phyloP scores from a whole-genome alignment of 2,797 vertebrate genomes.

The Martes flavigula region DNA sequence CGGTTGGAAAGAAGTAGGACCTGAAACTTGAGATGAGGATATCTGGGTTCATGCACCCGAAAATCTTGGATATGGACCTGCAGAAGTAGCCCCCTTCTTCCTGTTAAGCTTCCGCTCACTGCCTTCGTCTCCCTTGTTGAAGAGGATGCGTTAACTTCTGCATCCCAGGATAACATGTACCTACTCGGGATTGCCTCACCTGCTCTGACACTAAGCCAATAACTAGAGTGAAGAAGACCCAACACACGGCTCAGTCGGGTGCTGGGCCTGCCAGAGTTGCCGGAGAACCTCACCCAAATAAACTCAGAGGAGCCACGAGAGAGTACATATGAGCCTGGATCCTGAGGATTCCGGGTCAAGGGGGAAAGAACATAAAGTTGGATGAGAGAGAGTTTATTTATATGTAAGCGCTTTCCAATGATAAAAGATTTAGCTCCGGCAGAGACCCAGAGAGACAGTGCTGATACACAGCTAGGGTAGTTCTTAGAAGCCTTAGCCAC shows the following conservation, averaged over 20 bases:
- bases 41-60: neutral
- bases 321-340: neutral
- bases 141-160: neutral
- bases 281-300: neutral
- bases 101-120: neutral
- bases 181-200: neutral
- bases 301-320: neutral
- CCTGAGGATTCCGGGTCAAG: neutral
- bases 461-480: neutral
- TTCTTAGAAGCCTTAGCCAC: neutral
- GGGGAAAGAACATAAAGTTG: neutral
- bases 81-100: neutral
- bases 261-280: neutral
- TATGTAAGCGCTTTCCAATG: neutral
- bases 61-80: neutral
- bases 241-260: neutral
- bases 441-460: neutral
- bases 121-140: neutral
- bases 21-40: neutral
- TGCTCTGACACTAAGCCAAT: neutral
- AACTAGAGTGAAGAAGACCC: neutral
- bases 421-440: neutral
- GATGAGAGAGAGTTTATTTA: neutral
- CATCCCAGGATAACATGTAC: neutral
- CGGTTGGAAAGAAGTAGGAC: neutral